A percentile compares a stretch with the other conserved stretches of the same genome.
Evolutionary conservation across 2,888 invertebrate species (phyloP).

Genomic region (Ditula angustiorana): DNA sequence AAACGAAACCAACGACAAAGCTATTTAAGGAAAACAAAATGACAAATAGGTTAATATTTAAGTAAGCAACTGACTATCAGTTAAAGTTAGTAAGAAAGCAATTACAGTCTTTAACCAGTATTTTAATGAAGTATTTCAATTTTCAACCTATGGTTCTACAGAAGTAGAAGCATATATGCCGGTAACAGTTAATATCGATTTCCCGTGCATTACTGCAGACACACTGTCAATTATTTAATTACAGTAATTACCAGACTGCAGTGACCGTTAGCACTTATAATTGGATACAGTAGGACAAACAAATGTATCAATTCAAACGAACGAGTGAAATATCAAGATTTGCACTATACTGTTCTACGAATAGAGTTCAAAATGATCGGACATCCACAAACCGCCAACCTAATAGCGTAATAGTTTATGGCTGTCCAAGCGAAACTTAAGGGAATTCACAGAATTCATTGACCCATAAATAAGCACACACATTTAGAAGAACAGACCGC

Average conservation of each 20-base stretch:
- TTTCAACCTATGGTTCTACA: no score
- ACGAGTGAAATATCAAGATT: background rate
- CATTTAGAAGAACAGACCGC: background rate
- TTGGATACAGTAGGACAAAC: conserved; percentile 17
- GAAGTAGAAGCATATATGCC: no score
- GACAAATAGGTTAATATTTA: no score
- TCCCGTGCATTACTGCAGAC: background rate
- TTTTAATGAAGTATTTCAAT: no score
- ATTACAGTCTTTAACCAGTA: no score
- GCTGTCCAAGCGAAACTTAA: conserved; percentile 31
- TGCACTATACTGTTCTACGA: background rate
- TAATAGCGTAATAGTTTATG: conserved; percentile 20
- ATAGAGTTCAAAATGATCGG: conserved; percentile 13
- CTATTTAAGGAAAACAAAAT: no score
- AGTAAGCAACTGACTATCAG: no score
- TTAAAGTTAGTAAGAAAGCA: no score
- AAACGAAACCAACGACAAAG: no score
- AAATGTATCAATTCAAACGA: conserved; percentile 12
- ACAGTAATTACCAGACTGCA: conserved; percentile 21
- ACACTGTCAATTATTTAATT: conserved; percentile 22
- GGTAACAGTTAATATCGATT: conserved; percentile 1
- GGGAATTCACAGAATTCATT: conserved; percentile 27
- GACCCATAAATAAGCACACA: conserved; percentile 13
- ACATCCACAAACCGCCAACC: conserved; percentile 19
- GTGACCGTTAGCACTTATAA: conserved; percentile 33